Evolutionary conservation across 2,888 invertebrate genomes (phyloP).

Genomic region (Cremastinae sp.): DNA sequence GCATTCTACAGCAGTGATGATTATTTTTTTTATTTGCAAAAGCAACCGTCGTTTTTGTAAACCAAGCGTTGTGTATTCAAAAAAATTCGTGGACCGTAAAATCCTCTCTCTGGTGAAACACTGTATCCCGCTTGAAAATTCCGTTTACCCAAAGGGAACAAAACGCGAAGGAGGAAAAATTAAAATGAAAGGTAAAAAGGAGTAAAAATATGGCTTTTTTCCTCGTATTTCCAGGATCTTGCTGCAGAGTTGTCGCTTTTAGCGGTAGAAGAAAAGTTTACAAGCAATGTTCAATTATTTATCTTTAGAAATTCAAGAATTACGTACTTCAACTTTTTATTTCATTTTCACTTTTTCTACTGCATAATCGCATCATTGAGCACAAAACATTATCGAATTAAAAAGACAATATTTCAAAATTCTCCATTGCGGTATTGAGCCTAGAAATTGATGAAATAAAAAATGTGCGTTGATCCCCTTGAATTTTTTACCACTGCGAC

Average conservation of each 20-base stretch:
- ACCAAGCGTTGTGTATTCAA: constrained; percentile 15
- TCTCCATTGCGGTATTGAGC: no score
- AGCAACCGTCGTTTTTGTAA: not conserved
- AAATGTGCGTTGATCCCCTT: constrained; percentile 1
- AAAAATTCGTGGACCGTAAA: constrained; percentile 5
- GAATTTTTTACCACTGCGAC: not conserved
- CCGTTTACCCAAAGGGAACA: not conserved
- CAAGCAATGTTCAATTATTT: no score
- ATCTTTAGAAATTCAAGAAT: no score
- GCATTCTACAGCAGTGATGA: not conserved
- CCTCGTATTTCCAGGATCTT: not conserved
- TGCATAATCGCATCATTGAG: no score
- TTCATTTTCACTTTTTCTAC: no score
- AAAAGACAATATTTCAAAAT: no score
- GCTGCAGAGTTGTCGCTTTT: not conserved
- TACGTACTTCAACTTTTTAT: no score
- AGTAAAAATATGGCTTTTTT: not conserved
- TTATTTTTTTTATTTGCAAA: not conserved
- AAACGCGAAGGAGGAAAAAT: not conserved
- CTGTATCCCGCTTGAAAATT: constrained; percentile 26
- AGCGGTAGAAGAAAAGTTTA: not conserved
- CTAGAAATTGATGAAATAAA: no score
- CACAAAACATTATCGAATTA: no score
- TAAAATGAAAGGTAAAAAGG: not conserved
- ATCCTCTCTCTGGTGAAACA: constrained; percentile 18